A percentile compares a stretch with the other conserved stretches of the same genome.
phyloP scores from a whole-genome alignment of 2,113 vertebrate genomes.

The Entosphenus tridentatus region DNA sequence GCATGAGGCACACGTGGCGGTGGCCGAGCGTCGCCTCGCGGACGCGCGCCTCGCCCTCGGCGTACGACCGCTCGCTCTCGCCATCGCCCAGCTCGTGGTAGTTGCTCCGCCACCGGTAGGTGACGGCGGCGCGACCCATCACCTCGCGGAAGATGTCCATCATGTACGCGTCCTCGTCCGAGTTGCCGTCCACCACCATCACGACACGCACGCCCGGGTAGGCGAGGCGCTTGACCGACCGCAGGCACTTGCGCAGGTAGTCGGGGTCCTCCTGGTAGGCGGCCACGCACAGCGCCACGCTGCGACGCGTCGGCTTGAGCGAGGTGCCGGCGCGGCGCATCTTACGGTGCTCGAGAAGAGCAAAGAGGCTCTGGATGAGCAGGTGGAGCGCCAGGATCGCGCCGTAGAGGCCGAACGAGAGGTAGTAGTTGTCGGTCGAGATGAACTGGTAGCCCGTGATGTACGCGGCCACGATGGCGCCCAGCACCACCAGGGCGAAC shows the following conservation, averaged over 20 bases:
- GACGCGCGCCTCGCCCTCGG: constrained; percentile 26
- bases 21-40: constrained; percentile 35
- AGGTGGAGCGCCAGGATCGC: constrained; percentile 82
- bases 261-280: constrained; percentile 88
- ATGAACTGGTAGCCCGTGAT: constrained; percentile 96
- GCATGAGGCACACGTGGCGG: constrained; percentile 66
- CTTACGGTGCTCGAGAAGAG: constrained; percentile 69
- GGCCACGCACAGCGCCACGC: constrained; percentile 73
- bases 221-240: constrained; percentile 52
- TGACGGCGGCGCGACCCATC: constrained; percentile 41
- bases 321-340: constrained; percentile 39
- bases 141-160: constrained; percentile 88
- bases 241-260: constrained; percentile 79
- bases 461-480: constrained; percentile 73
- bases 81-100: constrained; percentile 40
- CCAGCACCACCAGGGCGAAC: constrained; percentile 69
- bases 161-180: constrained; percentile 76
- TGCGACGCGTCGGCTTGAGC: constrained; percentile 19
- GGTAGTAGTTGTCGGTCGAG: constrained; percentile 87
- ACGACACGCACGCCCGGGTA: constrained; percentile 72
- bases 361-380: constrained; percentile 77
- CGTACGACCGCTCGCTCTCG: constrained; percentile 21
- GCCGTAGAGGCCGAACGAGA: constrained; percentile 88
- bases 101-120: constrained; percentile 71
- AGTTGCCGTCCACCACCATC: constrained; percentile 82